phyloP scores from a whole-genome alignment of 2,113 vertebrate genomes.

The Notiomystis cincta region DNA sequence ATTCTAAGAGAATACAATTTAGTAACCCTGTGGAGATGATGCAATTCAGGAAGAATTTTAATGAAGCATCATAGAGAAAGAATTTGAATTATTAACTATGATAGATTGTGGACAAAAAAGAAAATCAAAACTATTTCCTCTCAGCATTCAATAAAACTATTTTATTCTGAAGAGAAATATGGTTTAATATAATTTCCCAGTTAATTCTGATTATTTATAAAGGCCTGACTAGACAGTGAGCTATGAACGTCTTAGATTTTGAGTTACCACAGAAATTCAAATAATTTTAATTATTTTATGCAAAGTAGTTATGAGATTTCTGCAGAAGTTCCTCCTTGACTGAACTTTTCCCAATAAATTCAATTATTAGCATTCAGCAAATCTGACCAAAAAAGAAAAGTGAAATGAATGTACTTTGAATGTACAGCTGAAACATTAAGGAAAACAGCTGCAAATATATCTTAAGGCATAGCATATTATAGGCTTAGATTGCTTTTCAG shows the following conservation, averaged over 20 bases:
- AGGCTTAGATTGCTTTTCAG: neutral
- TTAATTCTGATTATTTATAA: neutral
- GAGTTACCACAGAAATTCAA: neutral
- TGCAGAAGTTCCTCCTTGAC: neutral
- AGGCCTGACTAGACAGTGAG: neutral
- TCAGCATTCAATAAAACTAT: neutral
- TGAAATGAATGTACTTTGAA: neutral
- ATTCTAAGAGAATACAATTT: conserved; percentile 22
- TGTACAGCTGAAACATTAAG: neutral
- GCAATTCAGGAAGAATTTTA: conserved; percentile 61
- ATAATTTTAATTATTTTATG: neutral
- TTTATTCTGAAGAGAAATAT: neutral
- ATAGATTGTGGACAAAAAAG: neutral
- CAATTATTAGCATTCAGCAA: neutral
- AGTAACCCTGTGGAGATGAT: conserved; percentile 9
- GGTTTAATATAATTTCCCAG: neutral
- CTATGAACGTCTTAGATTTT: neutral
- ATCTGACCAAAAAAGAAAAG: neutral
- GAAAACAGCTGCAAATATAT: neutral
- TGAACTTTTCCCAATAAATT: neutral
- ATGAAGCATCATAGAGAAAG: conserved; percentile 23
- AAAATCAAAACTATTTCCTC: neutral
- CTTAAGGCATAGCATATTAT: neutral
- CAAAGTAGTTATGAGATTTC: neutral
- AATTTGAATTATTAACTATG: neutral